Evolutionary conservation across 2,797 vertebrate species (phyloP), one percentile per base, ranked within the genome.

Genomic region (Cichlasoma orientale): DNA sequence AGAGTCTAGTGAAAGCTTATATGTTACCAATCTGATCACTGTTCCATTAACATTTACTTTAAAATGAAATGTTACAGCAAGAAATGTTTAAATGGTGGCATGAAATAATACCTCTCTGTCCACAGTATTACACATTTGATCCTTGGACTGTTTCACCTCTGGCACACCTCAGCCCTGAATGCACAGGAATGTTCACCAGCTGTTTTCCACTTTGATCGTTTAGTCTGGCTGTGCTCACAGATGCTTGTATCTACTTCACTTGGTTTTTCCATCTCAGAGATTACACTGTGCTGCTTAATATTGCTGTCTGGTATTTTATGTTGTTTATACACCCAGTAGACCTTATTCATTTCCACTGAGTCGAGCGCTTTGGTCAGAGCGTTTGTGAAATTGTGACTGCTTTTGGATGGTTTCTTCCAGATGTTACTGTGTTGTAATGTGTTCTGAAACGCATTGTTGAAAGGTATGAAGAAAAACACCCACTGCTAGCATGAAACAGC

Each of bases 151-250:
- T 76, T 47, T n/a, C 11, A 44, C 18, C 31, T 77, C 33, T 72
- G 11, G 38, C 55, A 63, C 19, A 77, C 50, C n/a, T 78, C 31
- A 44, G 23, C 10, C 10, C 61, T 50, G 47, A 83, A 78, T 61
- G 71, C 57, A 78, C 85, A 85, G 74, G 80, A 88, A 86, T 85
- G 82, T 87, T 84, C 79, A 85, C 79, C 87, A 82, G 89, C 84
- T 81, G 72, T 77, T 87, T 83, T 82, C 72, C 77, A 77, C 66
- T 41, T 5, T 56, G 56, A 78, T 54, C 6, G 72, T 87, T 87
- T 74, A 80, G 58, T 78, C 82, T 77, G 74, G 31, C 66, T 82
- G 25, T 31, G 63, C 44, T 68, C 63, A 68, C 63, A n/a, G 61
- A 82, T 84, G 85, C 77, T 85, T 14, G 1, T 66, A 3, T 79